These are phyloP conservation scores for Ryuthela nishihirai DNA, from an alignment of 2,888 invertebrate genomes.

Conservation along the genomic window DNA sequence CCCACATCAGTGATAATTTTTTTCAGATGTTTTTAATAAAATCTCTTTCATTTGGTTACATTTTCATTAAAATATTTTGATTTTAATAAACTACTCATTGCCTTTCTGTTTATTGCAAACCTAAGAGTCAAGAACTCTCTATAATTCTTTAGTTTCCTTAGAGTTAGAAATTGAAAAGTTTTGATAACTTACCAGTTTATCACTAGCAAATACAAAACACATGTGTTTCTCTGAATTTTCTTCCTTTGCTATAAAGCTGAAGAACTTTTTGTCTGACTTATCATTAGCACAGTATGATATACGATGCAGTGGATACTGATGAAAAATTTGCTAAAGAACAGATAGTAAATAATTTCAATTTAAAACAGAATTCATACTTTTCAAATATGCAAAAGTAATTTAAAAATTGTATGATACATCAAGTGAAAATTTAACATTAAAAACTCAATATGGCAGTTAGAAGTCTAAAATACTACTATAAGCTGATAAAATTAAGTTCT, in stretches of 20 bases:
- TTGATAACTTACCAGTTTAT: conserved; percentile 65
- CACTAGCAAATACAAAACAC: conserved; percentile 96
- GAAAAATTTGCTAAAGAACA: conserved; percentile 64
- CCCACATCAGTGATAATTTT: too few species aligned
- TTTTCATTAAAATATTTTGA: too few species aligned
- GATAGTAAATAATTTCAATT: background rate
- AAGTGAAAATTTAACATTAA: background rate
- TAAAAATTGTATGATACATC: background rate
- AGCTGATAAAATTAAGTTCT: background rate
- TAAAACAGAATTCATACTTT: too few species aligned
- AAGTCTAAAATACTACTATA: background rate
- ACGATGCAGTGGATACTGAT: conserved; percentile 93
- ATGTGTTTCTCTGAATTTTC: conserved; percentile 75
- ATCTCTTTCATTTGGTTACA: too few species aligned
- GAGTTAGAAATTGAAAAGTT: background rate
- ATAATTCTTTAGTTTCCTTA: background rate
- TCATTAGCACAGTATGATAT: conserved; percentile 99
- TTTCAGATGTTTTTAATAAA: too few species aligned
- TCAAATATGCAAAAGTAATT: background rate
- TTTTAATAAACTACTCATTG: too few species aligned
- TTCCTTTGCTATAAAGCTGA: conserved; percentile 89
- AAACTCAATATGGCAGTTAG: background rate
- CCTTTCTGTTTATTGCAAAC: too few species aligned
- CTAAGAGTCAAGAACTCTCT: too few species aligned
- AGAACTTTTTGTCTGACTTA: conserved; percentile 95